Evolutionary conservation across 2,888 invertebrate species (phyloP), one percentile per base, ranked within the genome.

Genomic region (Argyresthia albistria): DNA sequence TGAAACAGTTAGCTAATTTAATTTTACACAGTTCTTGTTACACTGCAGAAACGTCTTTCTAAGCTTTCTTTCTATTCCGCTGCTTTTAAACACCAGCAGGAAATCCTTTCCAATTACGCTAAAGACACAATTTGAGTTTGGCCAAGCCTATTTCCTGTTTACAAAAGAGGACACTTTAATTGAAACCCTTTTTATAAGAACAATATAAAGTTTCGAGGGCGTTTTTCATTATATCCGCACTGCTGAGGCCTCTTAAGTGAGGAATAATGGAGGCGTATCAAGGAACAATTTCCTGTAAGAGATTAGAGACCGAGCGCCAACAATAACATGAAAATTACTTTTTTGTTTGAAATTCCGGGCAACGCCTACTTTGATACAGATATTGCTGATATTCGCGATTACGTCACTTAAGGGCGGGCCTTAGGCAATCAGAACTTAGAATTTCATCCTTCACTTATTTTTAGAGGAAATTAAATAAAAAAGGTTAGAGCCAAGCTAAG

Each of bases 231-330:
- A 65, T 64, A 63, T 65, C 63, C 64, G 57, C 50, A 52, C 59
- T 56, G 58, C 58, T 61, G 58, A 54, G 54, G 59, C 58, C 54
- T 50, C 55, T 66, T 67, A 69, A 72, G 65, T 60, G 63, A 64
- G 59, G 48, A 50, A 54, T 54, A 51, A 54, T 47, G 69, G 72
- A 70, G 72, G 70, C 69, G 69, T 71, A 70, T 76, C 70, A 70
- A 63, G 64, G 65, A 68, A 74, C 75, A 79, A 81, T 81, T 81
- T 81, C 82, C 82, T 59, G 54, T 60, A 59, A 63, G 65, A 68
- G 76, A 81, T 77, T 73, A 75, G 35, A 35, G 10, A 64, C 60
- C 64, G 62, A 36, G 43, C 47, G 54, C 43, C 46, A 46, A 50
- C 50, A 50, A 50, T 50, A 16, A 43, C 43, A 48, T 37, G 15